Evolutionary conservation across 2,113 vertebrate genomes (phyloP).

Genomic region (Rhombomys opimus): DNA sequence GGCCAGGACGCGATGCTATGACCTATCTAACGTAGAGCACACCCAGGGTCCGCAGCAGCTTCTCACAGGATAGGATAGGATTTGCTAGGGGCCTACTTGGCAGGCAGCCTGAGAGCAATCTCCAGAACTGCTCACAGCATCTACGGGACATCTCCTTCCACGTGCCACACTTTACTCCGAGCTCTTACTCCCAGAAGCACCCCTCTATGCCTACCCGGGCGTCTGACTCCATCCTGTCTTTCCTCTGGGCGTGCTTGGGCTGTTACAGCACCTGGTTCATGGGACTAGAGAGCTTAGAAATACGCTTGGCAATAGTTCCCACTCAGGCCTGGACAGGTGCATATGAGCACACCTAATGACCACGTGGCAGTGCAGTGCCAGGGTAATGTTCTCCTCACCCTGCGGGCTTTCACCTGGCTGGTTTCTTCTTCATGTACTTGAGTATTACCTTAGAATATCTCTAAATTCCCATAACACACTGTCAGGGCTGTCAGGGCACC

Average conservation of each 20-base stretch:
- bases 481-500: no score
- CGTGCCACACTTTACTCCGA: background rate
- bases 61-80: background rate
- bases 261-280: accelerated
- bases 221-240: background rate
- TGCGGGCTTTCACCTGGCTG: background rate
- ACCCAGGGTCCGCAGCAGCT: background rate
- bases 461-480: accelerated
- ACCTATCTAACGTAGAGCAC: background rate
- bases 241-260: accelerated
- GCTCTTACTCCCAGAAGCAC: background rate
- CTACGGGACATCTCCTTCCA: background rate
- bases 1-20: background rate
- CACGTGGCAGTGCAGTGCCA: accelerated
- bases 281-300: accelerated
- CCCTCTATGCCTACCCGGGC: background rate
- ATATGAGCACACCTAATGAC: background rate
- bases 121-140: no score
- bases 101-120: background rate
- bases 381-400: accelerated
- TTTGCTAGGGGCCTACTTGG: no score
- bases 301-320: accelerated
- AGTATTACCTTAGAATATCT: accelerated
- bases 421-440: background rate
- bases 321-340: background rate